Conservation (phyloP, 2,888 invertebrate genomes). For the Dolichopus griseipennis region DNA sequence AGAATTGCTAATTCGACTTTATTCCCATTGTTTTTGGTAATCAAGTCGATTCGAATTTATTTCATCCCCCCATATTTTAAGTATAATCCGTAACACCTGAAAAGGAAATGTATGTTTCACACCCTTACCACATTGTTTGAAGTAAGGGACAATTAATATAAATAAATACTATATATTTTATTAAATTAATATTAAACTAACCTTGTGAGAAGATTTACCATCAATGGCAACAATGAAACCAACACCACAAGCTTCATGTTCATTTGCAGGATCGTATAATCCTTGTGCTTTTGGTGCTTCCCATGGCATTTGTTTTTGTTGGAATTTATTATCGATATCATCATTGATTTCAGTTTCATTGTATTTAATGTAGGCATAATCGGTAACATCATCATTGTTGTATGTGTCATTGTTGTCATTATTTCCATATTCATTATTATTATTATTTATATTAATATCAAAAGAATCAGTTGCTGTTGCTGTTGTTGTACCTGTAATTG, state of each 20-base stretch:
- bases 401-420: too few relatives aligned
- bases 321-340: constrained; percentile 12
- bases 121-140: too few relatives aligned
- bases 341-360: constrained; percentile 17
- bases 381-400: constrained; percentile 12
- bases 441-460: neutral
- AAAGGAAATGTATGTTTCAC: too few relatives aligned
- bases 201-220: constrained; percentile 86
- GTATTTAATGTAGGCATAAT: constrained; percentile 12
- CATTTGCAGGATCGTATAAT: constrained; percentile 91
- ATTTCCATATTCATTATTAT: neutral
- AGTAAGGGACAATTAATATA: too few relatives aligned
- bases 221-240: constrained; percentile 98
- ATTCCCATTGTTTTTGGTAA: too few relatives aligned
- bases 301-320: constrained; percentile 54
- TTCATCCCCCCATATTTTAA: too few relatives aligned
- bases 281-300: constrained; percentile 79
- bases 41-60: too few relatives aligned
- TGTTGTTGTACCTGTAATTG: neutral
- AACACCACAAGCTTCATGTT: constrained; percentile 97
- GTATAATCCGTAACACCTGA: too few relatives aligned
- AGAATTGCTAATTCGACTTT: too few relatives aligned
- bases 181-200: constrained; percentile 36
- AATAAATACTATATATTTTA: neutral
- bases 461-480: neutral